Base-by-base conservation (phyloP, 1,140 invertebrate species). In the Capitella teleta region DNA sequence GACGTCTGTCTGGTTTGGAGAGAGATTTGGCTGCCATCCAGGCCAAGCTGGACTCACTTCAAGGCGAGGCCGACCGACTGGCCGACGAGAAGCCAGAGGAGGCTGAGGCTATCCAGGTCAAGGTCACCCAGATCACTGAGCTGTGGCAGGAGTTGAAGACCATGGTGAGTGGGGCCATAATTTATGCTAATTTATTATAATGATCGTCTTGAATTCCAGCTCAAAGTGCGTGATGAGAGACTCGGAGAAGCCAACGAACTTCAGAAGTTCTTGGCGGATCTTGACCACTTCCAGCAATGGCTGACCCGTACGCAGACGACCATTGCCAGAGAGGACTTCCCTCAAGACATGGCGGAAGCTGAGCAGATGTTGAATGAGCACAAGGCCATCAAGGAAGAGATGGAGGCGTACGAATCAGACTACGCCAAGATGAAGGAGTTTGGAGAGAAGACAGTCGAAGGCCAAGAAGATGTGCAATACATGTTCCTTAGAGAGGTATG, bases 221-320 rank as follows among this genome's bases (percentile, higher is more conserved):
- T 96, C 50, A 96, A 95, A 74, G 93, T 96, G 58, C 83, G 95
- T 47, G 95, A 99, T 74, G 83, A 93, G 0, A 97, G 97, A 68
- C 74, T 99, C 63, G 95, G 98, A 72, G 96, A 99, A 72, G 94
- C 94, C 37, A 94, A 94, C 55, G 96, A 98, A 66, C 74, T 99
- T 47, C 96, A 99, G 65, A 81, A 93, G 45, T 99, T 99, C 84
- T 77, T 99, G 53, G 85, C 93, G 36, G 95, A 98, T 70, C 79
- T 99, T 55, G 96, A 99, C 74, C 95, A 98, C 76, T 99, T 99
- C 90, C 93, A 97, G 73, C 80, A 89, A 1, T 99, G 96, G 96
- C 77, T 99, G 50, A 93, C 92, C 38, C 93, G 94, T 69, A 98
- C 94, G 0, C 94, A 98, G 88, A 96, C 69, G 85, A 64, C 69